Evolutionary conservation across 2,888 invertebrate genomes (phyloP), one percentile per base, ranked within the genome.

Genomic region (Pelosia muscerda): DNA sequence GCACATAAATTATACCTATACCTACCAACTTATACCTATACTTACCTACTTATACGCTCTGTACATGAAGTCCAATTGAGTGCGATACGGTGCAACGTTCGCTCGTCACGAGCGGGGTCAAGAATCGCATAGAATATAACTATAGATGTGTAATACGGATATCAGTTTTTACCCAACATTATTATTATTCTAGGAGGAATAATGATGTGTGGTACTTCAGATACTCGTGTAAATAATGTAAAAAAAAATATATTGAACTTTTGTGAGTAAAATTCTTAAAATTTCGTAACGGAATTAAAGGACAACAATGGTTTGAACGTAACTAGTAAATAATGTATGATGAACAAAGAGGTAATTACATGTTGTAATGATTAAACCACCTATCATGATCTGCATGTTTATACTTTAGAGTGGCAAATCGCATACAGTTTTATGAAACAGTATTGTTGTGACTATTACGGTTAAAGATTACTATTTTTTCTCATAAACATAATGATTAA

Each of bases 91-190:
- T 92, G 90, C 93, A 93, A 94, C 87, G 93, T 84, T 93, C 93
- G 79, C 85, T 90, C 91, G 92, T 91, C 93, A 93, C 92, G 93
- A 90, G 85, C 83, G 91, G 88, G 93, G 93, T 94, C 93, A 93
- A 92, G 88, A 90, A 79, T 88, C 87, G 77, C 89, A 89, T 70
- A 90, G 93, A 93, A 60, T 83, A 86, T 56, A 10, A 59, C 63
- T 60, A 66, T 67, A 79, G 78, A 78, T 28, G 68, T 4, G 25
- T 64, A 66, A 49, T 28, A 22, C 28, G 59, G 23, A 49, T 38
- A 31, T 65, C 54, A 58, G 25, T 59, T 69, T 19, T 65, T 63
- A 4, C 63, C 54, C 22, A 31, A 23, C 3, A 23, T 54, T 2
- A 5, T 23, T 23, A 15, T 63, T 54, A 22, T n/a, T 63, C 28